Evolutionary conservation across 2,888 invertebrate genomes (phyloP), one percentile per base, ranked within the genome.

Genomic region (Ormyrus labotus): DNA sequence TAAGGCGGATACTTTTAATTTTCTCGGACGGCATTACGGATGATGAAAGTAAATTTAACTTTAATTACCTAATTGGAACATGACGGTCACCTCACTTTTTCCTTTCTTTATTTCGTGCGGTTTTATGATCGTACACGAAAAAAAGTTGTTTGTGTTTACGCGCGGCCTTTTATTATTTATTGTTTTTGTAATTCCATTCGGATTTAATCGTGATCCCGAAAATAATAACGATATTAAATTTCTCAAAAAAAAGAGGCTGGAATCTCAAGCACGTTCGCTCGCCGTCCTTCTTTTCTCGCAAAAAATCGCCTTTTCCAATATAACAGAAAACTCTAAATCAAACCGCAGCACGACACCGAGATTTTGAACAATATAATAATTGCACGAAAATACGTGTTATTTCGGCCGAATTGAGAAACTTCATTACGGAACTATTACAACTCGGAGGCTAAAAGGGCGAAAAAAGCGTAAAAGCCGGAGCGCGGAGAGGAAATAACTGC

Each of bases 341-440:
- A 34, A 34, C 34, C 34, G 34, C 34, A 34, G 34, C 34, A 4
- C 34, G 34, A 34, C 34, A 34, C 34, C 0, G 3, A 34, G 34
- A 10, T 63, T 63, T 11, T 9, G 11, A 7, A n/a, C 11, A 4
- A 6, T 48, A 7, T 11, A 10, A 7, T 11, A 10, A 63, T 47
- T 7, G 13, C n/a, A 0, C 10, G 6, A 48, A 48, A 48, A 2
- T 63, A 63, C 63, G 63, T 48, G 63, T 63, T 63, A 63, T 63
- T 45, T 45, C 63, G 63, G n/a, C 48, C 47, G 48, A 47, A 45
- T n/a, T 48, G 45, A 63, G 48, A 63, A 63, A 63, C 63, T 63
- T 63, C 63, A 63, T 63, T 63, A 63, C 63, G 63, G 63, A 63
- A 63, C 63, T 63, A 10, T 10, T 53, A 53, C 10, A 53, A 53